These are phyloP conservation scores for Megalops atlanticus DNA, from an alignment of 2,113 vertebrate species.

Conservation along the genomic window DNA sequence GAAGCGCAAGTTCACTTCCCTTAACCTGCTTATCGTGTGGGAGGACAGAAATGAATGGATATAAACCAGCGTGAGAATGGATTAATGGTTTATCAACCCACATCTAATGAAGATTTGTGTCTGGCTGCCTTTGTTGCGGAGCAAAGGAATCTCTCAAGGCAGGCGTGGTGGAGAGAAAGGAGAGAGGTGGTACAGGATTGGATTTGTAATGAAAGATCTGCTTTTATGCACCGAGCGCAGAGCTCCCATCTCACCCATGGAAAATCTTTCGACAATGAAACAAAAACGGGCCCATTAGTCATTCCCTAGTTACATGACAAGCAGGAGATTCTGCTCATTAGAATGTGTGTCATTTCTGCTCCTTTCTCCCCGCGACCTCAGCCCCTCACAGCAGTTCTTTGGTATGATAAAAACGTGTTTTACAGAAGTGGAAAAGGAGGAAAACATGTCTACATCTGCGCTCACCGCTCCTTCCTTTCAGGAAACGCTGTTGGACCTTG, in stretches of 20 bases:
- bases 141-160: constrained; percentile 61
- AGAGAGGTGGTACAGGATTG: constrained; percentile 52
- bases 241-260: constrained; percentile 35
- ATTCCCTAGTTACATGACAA: constrained; percentile 28
- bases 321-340: constrained; percentile 16
- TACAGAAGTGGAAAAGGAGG: neutral
- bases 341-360: constrained; percentile 21
- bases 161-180: constrained; percentile 44
- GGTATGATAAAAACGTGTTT: neutral
- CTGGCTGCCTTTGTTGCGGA: constrained; percentile 51
- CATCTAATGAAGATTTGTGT: constrained; percentile 68
- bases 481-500: too few relatives aligned
- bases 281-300: constrained; percentile 34
- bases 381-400: neutral
- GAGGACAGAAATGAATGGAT: constrained; percentile 55
- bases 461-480: too few relatives aligned
- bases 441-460: neutral
- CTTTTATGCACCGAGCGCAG: constrained; percentile 36
- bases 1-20: constrained; percentile 45
- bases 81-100: constrained; percentile 66
- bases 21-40: constrained; percentile 49
- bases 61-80: constrained; percentile 57
- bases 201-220: constrained; percentile 55
- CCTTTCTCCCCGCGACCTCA: neutral
- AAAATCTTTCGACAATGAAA: constrained; percentile 43